Evolutionary conservation across 2,888 invertebrate genomes (phyloP), one percentile per base, ranked within the genome.

Genomic region (Tipula confusa): DNA sequence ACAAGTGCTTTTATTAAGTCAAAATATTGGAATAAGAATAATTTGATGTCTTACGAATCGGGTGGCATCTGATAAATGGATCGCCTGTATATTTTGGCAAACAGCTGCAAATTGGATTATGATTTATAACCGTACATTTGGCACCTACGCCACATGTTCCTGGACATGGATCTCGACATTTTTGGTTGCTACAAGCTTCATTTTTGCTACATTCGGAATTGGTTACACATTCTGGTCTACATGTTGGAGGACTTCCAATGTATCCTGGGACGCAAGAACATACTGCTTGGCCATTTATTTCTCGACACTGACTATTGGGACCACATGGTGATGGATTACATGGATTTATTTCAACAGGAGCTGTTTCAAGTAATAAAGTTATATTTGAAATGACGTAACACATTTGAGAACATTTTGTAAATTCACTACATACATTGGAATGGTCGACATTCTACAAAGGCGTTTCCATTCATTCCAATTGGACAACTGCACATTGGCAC

Each of bases 121-220:
- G 95, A 86, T 94, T 94, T 3, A 94, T 92, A n/a, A 95, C 94
- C 89, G 93, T 93, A 87, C 95, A 95, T 84, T 93, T 91, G 6
- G 95, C 93, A 87, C 93, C 93, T 82, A 92, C 90, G 13, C 94
- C 95, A 87, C 94, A 95, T 29, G 93, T 92, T 84, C 94, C 94
- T 7, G 92, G 91, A 87, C 95, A 95, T n/a, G 95, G 95, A 88
- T 95, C 92, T 43, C 90, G 87, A 87, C 95, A 95, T 86, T 93
- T 93, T 86, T 93, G 93, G 86, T 93, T 93, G 83, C 92, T 91
- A 86, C 95, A 95, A 5, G 95, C 95, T 87, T 92, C 91, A 86
- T 92, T 93, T n/a, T 92, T 90, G 0, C 93, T 89, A 88, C 95
- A 95, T 86, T 95, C 95, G 0, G 93, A 91, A 87, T 93, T 94